Percentiles rank a stretch among this genome's conserved stretches.
Conservation (phyloP, 1,140 invertebrate genomes). For the Euwallacea similis region DNA sequence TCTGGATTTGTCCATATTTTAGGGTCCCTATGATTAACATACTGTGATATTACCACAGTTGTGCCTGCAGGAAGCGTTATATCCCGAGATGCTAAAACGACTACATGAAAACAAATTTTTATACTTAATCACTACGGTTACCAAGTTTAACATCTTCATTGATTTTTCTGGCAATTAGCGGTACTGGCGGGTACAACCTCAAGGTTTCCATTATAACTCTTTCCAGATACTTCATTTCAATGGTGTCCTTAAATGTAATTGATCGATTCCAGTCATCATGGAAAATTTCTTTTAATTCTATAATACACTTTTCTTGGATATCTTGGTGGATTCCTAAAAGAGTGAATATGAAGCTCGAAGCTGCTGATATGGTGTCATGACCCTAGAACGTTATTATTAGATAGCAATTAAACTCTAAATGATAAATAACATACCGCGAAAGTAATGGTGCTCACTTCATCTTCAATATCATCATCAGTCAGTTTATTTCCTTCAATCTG, state of each 20-base stretch:
- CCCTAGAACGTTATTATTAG: constrained; percentile 54
- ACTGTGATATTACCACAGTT: constrained; percentile 64
- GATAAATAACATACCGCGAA: constrained; percentile 64
- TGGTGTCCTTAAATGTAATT: constrained; percentile 72
- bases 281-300: constrained; percentile 81
- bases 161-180: constrained; percentile 71
- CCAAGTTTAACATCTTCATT: constrained; percentile 68
- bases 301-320: constrained; percentile 70
- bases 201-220: constrained; percentile 79
- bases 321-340: constrained; percentile 78
- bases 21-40: constrained; percentile 72
- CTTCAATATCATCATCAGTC: constrained; percentile 84
- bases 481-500: constrained; percentile 73
- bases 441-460: constrained; percentile 93
- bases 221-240: constrained; percentile 81
- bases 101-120: too few relatives aligned
- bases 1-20: constrained; percentile 81
- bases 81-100: constrained; percentile 47
- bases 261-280: constrained; percentile 70
- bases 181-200: constrained; percentile 83
- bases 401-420: background rate
- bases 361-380: constrained; percentile 88
- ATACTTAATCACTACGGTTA: constrained; percentile 42
- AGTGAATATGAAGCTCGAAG: constrained; percentile 81
- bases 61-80: constrained; percentile 64